Conservation (phyloP, 2,797 vertebrate genomes). For the Catostomus latipinnis region DNA sequence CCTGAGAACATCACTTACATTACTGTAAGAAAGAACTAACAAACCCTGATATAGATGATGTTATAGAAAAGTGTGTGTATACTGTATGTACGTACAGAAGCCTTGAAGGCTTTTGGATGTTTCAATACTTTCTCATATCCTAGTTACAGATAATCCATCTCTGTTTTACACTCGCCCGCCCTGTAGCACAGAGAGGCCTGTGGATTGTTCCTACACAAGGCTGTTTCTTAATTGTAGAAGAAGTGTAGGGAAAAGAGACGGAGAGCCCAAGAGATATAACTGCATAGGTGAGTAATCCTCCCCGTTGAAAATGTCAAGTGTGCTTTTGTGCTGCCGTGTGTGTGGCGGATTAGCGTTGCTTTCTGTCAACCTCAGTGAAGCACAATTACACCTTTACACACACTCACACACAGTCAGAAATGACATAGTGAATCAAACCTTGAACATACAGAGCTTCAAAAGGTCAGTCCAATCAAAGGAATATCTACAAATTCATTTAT, state of each 20-base stretch:
- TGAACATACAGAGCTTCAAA: conserved; percentile 6
- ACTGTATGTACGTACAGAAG: too few species aligned
- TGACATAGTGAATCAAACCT: background rate
- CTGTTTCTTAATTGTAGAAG: background rate
- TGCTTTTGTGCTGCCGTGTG: conserved; percentile 15
- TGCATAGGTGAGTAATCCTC: conserved; percentile 23
- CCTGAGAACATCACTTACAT: background rate
- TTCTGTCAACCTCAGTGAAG: background rate
- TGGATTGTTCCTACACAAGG: background rate
- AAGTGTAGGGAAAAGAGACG: background rate
- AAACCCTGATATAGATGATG: too few species aligned
- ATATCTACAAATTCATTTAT: background rate
- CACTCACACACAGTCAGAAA: conserved; percentile 9
- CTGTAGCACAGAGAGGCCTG: background rate
- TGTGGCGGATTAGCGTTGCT: conserved; percentile 6
- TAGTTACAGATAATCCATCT: too few species aligned
- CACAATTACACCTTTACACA: conserved; percentile 10
- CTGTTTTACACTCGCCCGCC: too few species aligned
- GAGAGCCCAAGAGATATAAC: background rate
- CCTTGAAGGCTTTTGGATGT: too few species aligned
- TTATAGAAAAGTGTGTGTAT: too few species aligned
- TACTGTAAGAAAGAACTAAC: too few species aligned
- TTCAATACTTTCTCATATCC: too few species aligned
- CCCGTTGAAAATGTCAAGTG: conserved; percentile 32
- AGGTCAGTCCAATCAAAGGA: background rate